These are phyloP conservation scores for Loris lydekkerianus DNA, from an alignment of 2,797 vertebrate species.

Conservation along the genomic window DNA sequence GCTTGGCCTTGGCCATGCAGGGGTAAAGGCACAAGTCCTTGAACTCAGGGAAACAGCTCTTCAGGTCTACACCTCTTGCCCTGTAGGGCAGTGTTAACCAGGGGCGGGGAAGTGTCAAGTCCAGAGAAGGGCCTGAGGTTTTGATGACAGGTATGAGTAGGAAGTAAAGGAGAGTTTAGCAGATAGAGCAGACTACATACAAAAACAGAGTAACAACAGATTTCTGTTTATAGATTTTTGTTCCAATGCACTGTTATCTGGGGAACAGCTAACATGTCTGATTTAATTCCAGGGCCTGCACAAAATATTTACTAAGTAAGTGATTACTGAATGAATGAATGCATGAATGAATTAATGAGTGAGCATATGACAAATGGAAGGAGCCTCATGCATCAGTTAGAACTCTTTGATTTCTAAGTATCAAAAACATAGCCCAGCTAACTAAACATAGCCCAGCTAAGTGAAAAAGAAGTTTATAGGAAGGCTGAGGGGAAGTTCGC, in stretches of 20 bases:
- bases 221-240: background rate
- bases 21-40: background rate
- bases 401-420: background rate
- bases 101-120: background rate
- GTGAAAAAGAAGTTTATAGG: background rate
- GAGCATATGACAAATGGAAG: background rate
- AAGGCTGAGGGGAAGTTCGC: background rate
- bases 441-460: background rate
- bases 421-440: background rate
- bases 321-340: background rate
- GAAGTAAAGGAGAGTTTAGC: background rate
- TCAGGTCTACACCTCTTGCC: too few species aligned
- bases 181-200: accelerated
- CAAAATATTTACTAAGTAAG: background rate
- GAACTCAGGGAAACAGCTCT: too few species aligned
- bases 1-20: background rate
- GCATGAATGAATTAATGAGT: background rate
- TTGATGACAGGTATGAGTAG: background rate
- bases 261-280: background rate
- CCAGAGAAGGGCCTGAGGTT: background rate
- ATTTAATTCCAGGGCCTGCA: background rate
- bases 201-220: background rate
- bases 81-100: too few species aligned
- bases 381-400: background rate
- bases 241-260: background rate